Percentiles rank a stretch among this genome's conserved stretches.
These are phyloP conservation scores for Dendrolimus houi DNA, from an alignment of 2,888 invertebrate genomes.

Conservation along the genomic window DNA sequence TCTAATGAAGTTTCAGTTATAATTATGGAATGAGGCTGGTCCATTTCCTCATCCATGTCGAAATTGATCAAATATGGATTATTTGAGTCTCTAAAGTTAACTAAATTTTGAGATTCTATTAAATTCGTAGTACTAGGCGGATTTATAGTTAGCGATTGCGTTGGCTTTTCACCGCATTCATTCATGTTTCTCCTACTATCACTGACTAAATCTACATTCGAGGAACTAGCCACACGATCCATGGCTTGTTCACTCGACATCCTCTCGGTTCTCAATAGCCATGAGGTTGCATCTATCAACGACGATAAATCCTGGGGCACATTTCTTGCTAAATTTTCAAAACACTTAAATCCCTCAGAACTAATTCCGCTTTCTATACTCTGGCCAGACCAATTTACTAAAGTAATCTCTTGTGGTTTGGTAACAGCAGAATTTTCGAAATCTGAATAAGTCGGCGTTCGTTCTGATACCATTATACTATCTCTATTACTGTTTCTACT, in stretches of 20 bases:
- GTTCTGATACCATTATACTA: slow-evolving; percentile 24
- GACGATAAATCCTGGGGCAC: slow-evolving; percentile 56
- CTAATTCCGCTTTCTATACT: slow-evolving; percentile 39
- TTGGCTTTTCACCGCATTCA: slow-evolving; percentile 14
- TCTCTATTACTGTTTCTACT: slow-evolving; percentile 35
- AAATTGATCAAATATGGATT: slow-evolving; percentile 44
- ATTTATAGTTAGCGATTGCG: slow-evolving; percentile 34
- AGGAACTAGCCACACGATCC: slow-evolving; percentile 10
- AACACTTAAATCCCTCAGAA: slow-evolving; percentile 48
- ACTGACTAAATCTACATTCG: neutral
- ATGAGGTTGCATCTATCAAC: slow-evolving; percentile 43
- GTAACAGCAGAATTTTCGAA: slow-evolving; percentile 44
- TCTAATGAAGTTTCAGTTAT: slow-evolving; percentile 52
- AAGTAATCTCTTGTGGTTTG: slow-evolving; percentile 45
- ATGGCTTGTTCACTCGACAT: slow-evolving; percentile 34
- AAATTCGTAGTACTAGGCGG: slow-evolving; percentile 50
- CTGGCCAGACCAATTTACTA: slow-evolving; percentile 40
- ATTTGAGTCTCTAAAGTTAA: slow-evolving; percentile 32
- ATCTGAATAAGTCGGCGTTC: slow-evolving; percentile 45
- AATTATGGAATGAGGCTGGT: slow-evolving; percentile 66
- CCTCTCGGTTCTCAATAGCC: slow-evolving; percentile 45
- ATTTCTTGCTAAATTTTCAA: slow-evolving; percentile 41
- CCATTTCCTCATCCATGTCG: slow-evolving; percentile 54
- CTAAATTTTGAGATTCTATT: slow-evolving; percentile 52
- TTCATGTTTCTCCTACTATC: neutral